Evolutionary conservation across 2,797 vertebrate species (phyloP).

Genomic region (Macroramphosus scolopax): DNA sequence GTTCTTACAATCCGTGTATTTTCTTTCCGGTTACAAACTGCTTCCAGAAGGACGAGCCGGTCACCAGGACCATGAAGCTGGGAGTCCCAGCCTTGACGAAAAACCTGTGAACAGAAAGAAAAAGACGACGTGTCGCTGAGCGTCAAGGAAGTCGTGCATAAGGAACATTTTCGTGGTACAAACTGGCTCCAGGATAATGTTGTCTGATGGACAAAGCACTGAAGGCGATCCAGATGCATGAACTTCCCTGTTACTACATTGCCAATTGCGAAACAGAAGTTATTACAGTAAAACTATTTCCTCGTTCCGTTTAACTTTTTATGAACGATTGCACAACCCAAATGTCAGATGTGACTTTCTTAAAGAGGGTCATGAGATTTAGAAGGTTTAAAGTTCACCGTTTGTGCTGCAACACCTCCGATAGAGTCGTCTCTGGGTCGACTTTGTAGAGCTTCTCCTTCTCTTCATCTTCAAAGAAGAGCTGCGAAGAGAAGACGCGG

Average conservation of each 20-base stretch:
- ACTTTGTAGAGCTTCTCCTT: slow-evolving; percentile 79
- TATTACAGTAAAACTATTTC: too few relatives aligned
- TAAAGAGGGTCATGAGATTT: too few relatives aligned
- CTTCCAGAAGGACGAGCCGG: slow-evolving; percentile 78
- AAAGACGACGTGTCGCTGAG: not conserved
- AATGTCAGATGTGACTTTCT: too few relatives aligned
- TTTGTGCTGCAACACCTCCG: slow-evolving; percentile 82
- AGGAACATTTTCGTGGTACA: too few relatives aligned
- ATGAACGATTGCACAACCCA: too few relatives aligned
- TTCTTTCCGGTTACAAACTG: slow-evolving; percentile 84
- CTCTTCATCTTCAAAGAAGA: slow-evolving; percentile 89
- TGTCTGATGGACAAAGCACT: too few relatives aligned
- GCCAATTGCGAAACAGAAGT: too few relatives aligned
- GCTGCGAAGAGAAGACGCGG: slow-evolving; percentile 60
- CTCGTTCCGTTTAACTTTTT: too few relatives aligned
- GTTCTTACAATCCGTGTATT: slow-evolving; percentile 65
- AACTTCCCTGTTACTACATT: too few relatives aligned
- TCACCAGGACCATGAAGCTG: slow-evolving; percentile 83
- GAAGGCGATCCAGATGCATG: too few relatives aligned
- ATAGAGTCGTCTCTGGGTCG: slow-evolving; percentile 74
- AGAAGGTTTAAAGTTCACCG: too few relatives aligned
- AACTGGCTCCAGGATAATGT: too few relatives aligned
- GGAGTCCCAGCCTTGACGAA: slow-evolving; percentile 87
- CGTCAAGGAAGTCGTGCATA: not conserved
- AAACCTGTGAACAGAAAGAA: slow-evolving; percentile 75